These are phyloP conservation scores for Brachypalpus laphriformis DNA, from an alignment of 2,888 invertebrate genomes.

Conservation along the genomic window DNA sequence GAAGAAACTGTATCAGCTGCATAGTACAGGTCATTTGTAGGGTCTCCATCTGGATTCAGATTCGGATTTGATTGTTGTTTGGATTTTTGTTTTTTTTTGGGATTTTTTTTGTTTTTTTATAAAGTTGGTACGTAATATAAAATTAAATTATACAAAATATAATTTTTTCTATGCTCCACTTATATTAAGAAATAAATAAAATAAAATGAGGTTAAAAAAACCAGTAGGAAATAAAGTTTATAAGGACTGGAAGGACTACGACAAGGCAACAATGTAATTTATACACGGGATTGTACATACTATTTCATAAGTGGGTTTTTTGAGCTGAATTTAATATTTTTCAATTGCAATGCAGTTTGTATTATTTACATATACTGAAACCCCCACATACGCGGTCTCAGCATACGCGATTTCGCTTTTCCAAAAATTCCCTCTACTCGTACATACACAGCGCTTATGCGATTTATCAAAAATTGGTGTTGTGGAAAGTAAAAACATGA, in stretches of 20 bases:
- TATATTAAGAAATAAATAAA: neutral
- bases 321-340: conserved; percentile 15
- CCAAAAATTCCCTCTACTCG: no score
- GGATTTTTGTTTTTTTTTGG: conserved; percentile 31
- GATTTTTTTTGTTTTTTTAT: conserved; percentile 27
- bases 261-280: neutral
- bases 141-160: conserved; percentile 57
- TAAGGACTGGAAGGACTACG: neutral
- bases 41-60: conserved; percentile 81
- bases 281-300: neutral
- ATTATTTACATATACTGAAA: no score
- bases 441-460: no score
- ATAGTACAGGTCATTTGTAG: conserved; percentile 94
- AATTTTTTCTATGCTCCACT: neutral
- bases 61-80: conserved; percentile 38
- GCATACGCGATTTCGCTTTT: no score
- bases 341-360: no score
- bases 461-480: no score
- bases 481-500: no score
- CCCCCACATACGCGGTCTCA: no score
- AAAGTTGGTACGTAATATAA: conserved; percentile 43
- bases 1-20: conserved; percentile 99
- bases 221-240: neutral
- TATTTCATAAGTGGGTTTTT: neutral
- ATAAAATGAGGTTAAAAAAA: neutral